Evolutionary conservation across 2,888 invertebrate species (phyloP).

Genomic region (Pilophorus perplexus): DNA sequence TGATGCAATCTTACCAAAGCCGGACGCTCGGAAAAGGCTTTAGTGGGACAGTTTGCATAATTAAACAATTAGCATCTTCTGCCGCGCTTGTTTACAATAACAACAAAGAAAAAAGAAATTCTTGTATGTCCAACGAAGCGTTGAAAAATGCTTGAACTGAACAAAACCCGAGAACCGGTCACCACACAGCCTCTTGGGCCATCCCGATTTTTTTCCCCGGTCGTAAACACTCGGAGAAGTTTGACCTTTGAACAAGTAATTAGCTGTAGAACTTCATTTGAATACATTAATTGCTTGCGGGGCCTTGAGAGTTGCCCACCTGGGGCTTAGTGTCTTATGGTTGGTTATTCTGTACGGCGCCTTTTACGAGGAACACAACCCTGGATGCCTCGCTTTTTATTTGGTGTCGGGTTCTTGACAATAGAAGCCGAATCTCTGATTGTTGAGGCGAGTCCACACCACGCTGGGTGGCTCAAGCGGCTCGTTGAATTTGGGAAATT

Average conservation of each 20-base stretch:
- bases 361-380: conserved; percentile 3
- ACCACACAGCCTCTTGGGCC: background rate
- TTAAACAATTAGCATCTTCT: conserved; percentile 43
- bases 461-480: too few species aligned
- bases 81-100: conserved; percentile 39
- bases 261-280: conserved; percentile 39
- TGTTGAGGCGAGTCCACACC: too few species aligned
- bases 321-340: conserved; percentile 30
- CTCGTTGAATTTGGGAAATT: too few species aligned
- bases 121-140: background rate
- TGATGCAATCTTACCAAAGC: conserved; percentile 17
- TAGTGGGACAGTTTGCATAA: conserved; percentile 38
- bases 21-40: background rate
- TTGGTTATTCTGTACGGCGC: conserved; percentile 11
- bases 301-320: conserved; percentile 31
- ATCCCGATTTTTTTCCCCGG: background rate
- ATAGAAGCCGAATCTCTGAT: too few species aligned
- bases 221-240: conserved; percentile 34
- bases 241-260: conserved; percentile 29
- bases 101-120: conserved; percentile 22
- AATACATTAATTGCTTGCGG: conserved; percentile 38
- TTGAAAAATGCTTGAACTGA: conserved; percentile 11
- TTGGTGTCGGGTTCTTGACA: too few species aligned
- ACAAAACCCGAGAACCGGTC: background rate
- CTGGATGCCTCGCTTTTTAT: too few species aligned